A percentile compares a stretch with the other conserved stretches of the same genome.
Evolutionary conservation across 2,113 vertebrate species (phyloP).

Genomic region (Hydrolagus affinis): DNA sequence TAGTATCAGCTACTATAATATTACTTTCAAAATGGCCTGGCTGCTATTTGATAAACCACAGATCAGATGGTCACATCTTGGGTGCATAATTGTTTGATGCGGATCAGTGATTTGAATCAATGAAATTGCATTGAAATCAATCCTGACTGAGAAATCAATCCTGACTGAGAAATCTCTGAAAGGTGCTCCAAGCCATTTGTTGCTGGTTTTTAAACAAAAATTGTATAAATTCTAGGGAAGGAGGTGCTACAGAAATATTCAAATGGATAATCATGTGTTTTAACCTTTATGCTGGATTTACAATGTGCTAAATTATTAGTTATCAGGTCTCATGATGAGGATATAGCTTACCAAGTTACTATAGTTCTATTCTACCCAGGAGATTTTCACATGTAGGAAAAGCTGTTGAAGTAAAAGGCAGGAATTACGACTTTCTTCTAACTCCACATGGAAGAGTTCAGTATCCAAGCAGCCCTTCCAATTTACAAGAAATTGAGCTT

Average conservation of each 20-base stretch:
- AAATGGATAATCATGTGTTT: too few species aligned
- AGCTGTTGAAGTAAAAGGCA: neutral
- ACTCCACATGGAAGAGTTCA: neutral
- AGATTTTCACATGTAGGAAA: neutral
- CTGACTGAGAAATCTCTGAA: neutral
- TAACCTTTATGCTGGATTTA: constrained; percentile 5
- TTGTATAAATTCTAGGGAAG: neutral
- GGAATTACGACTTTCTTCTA: neutral
- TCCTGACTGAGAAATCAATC: too few species aligned
- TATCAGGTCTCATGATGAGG: constrained; percentile 6
- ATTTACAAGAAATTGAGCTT: neutral
- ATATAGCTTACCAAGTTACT: neutral
- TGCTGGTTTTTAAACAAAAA: neutral
- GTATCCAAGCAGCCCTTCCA: neutral
- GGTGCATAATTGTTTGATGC: neutral
- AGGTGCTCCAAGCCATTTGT: neutral
- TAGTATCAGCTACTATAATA: neutral
- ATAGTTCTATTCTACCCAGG: neutral
- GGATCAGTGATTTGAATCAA: too few species aligned
- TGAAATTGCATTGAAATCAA: too few species aligned
- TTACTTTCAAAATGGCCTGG: neutral
- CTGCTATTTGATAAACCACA: neutral
- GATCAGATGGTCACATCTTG: neutral
- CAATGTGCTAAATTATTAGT: constrained; percentile 1
- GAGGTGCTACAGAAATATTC: neutral